Evolutionary conservation across 1,140 invertebrate genomes (phyloP), one percentile per base, ranked within the genome.

Genomic region (Wasmannia auropunctata): DNA sequence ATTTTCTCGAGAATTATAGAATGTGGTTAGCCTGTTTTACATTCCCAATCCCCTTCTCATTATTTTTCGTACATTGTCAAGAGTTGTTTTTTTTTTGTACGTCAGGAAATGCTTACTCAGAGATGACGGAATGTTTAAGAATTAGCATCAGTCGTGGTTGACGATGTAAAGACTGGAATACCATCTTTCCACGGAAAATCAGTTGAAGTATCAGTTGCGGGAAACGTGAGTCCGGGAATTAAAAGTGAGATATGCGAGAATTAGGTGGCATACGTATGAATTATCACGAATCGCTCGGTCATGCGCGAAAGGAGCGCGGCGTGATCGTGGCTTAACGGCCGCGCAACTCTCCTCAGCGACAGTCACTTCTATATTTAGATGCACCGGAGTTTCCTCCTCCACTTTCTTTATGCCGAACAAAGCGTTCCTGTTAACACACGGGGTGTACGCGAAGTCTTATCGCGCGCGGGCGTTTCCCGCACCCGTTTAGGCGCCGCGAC

Each of bases 281-380:
- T 65, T 49, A 49, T n/a, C 14, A 16, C 37, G 70, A 88, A 87
- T 72, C 34, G 49, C 14, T 34, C 14, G 70, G 3, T 75, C 40
- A 37, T 56, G 37, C 16, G 37, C 43, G n/a, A 37, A 56, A 40
- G 51, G 14, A 51, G 43, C n/a, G 22, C 79, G 88, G 51, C 90
- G 88, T 90, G 91, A 91, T 90, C 86, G 91, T 77, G 74, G 90
- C 91, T 91, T 93, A 93, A 94, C 91, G 89, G 91, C 81, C 86
- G 85, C 87, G 92, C 92, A 91, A 89, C 43, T n/a, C 91, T 91
- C 91, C 88, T 91, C 91, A n/a, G 90, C 92, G 91, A 93, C 93
- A 93, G 93, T 95, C 94, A 95, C 92, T 94, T 93, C 94, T 95
- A 95, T 95, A 95, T 95, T 94, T 95, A 95, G 94, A 94, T 93